Evolutionary conservation across 2,888 invertebrate species (phyloP), one percentile per base, ranked within the genome.

Genomic region (Habrosyne pyritoides): DNA sequence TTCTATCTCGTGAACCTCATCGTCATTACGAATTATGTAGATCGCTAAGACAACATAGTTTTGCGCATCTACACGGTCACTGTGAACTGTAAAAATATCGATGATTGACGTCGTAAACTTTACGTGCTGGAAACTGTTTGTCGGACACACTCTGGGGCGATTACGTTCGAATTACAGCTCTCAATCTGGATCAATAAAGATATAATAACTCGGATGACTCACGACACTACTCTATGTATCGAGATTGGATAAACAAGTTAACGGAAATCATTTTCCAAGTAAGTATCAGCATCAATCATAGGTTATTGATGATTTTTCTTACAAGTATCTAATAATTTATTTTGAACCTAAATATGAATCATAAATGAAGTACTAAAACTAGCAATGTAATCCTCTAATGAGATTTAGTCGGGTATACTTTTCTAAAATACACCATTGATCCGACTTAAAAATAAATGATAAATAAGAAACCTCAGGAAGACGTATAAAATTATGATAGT

Each of bases 41-140:
- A 21, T n/a, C 14, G 24, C 47, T 26, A 57, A 51, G 63, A 64
- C 63, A 64, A 67, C 61, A 58, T 24, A 53, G 22, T 24, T 59
- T n/a, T 55, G 55, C 59, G 59, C 53, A 52, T 65, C 61, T 54
- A 53, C 57, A 53, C 59, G 52, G 64, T 71, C 61, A 66, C 59
- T 62, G 56, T 54, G 55, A 72, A 61, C 66, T 75, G 73, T 76
- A 77, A 79, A 82, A 83, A 83, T 83, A 81, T 79, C 79, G 71
- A 80, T 81, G 83, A 78, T 81, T 77, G 71, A 74, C 69, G 68
- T 76, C 69, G 72, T 77, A 73, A 77, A 67, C 63, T 61, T 69
- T 64, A 70, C 70, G 58, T 68, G 59, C 57, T 71, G 64, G 67
- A 69, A 72, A 59, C 66, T 62, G 65, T 63, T 63, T 62, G 65